Base-by-base conservation (phyloP, 2,888 invertebrate species). In the Nasonovia ribisnigri region DNA sequence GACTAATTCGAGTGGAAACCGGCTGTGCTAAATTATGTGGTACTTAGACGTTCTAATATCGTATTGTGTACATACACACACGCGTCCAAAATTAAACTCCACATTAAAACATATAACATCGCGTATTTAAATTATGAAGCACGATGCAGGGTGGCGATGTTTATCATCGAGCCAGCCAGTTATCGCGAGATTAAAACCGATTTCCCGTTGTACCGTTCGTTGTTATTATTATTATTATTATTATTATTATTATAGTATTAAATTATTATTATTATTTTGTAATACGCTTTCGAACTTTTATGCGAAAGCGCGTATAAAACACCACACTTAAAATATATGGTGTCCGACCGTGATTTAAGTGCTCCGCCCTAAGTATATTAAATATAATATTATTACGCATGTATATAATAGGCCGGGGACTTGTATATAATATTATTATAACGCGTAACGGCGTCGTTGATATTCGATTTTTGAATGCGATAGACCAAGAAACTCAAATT, bases 1-100 rank as follows among this genome's bases (percentile, higher is more conserved):
- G 92, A 92, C 92, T 92, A 92, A 92, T 87, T 67, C 87, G 46
- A 48, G 42, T 42, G 36, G 87, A 92, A 67, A 87, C 87, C 60
- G 16, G 87, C 36, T 5, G 87, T 20, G 92, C 87, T 92, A 20
- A 92, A 92, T 92, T 87, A 87, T 87, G 60, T 29, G 54, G 46
- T 67, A 67, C 92, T 92, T 48, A 26, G 87, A 67, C 36, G 60
- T 87, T 86, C 87, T 67, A 67, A 48, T 67, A 51, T n/a, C 46
- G 91, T 84, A 91, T 91, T 91, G 84, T 84, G 5, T 54, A 67
- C n/a, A 43, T 42, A 3, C 60, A 60, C 16, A 29, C 60, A 13
- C 48, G 4, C 60, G 48, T 24, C 36, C 87, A 6, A 67, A 92
- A 88, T 67, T 87, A 88, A 92, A 92, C 87, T 67, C 36, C 29